These are phyloP conservation scores for Cepaea nemoralis DNA, from an alignment of 1,140 invertebrate genomes.

Conservation along the genomic window DNA sequence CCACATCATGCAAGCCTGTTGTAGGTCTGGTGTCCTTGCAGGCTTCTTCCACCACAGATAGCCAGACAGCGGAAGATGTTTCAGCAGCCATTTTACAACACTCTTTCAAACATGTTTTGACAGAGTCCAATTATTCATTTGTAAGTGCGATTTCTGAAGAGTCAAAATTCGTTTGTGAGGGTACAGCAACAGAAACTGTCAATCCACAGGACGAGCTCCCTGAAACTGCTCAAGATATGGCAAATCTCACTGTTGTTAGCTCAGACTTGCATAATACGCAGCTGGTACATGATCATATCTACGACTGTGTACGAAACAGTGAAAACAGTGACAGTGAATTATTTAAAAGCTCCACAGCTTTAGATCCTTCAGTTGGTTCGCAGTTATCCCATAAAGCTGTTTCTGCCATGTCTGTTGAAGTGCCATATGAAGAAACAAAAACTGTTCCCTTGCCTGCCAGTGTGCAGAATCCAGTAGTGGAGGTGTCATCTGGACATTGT, in stretches of 20 bases:
- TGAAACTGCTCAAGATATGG: neutral
- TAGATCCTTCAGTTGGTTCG: neutral
- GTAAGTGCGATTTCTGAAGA: neutral
- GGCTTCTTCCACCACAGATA: neutral
- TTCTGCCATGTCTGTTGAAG: neutral
- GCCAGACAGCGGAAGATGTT: slow-evolving; percentile 1
- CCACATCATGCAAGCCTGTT: slow-evolving; percentile 25
- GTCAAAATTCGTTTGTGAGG: neutral
- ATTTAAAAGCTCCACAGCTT: neutral
- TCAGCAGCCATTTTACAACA: slow-evolving; percentile 7
- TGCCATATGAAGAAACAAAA: neutral
- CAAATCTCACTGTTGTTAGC: neutral
- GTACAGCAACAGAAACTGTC: neutral
- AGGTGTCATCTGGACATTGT: neutral
- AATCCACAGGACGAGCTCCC: neutral
- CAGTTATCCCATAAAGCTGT: neutral
- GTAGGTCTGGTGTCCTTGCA: neutral
- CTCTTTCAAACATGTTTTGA: neutral
- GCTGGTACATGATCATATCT: neutral
- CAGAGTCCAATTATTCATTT: neutral
- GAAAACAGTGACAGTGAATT: neutral
- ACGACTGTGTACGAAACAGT: neutral
- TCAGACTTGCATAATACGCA: neutral
- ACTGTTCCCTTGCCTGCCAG: neutral
- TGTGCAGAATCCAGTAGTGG: neutral